Conservation (phyloP, 2,888 invertebrate genomes). For the Craniophora ligustri region DNA sequence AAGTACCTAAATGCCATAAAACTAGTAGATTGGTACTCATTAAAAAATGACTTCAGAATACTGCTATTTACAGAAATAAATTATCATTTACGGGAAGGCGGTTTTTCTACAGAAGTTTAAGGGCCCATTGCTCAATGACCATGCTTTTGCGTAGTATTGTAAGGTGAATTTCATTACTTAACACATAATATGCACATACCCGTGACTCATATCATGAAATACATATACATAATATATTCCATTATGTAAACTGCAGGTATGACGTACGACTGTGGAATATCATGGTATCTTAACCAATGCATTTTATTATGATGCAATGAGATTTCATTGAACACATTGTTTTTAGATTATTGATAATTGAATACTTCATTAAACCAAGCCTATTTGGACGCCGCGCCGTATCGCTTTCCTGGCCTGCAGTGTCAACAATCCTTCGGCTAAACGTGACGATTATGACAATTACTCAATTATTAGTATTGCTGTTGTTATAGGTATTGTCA, state of each 20-base stretch:
- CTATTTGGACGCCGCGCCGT: background rate
- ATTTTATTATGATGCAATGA: background rate
- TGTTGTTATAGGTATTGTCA: background rate
- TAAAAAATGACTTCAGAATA: no score
- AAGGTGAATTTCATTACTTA: no score
- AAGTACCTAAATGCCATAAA: no score
- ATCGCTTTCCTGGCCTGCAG: background rate
- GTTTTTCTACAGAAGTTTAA: no score
- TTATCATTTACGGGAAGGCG: no score
- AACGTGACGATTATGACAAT: background rate
- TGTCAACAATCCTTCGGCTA: background rate
- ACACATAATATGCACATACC: background rate
- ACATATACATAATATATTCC: background rate
- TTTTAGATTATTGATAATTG: slow-evolving; percentile 1
- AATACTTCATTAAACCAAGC: background rate
- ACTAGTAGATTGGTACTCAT: no score
- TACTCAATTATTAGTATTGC: slow-evolving; percentile 11
- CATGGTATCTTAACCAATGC: background rate
- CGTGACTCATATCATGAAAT: background rate
- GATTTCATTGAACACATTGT: background rate
- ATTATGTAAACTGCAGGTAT: background rate
- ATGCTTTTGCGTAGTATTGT: no score
- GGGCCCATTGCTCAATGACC: no score
- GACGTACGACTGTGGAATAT: background rate
- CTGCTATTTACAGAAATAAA: no score